These are phyloP conservation scores for Eristalis pertinax DNA, from an alignment of 2,888 invertebrate species.

Conservation along the genomic window DNA sequence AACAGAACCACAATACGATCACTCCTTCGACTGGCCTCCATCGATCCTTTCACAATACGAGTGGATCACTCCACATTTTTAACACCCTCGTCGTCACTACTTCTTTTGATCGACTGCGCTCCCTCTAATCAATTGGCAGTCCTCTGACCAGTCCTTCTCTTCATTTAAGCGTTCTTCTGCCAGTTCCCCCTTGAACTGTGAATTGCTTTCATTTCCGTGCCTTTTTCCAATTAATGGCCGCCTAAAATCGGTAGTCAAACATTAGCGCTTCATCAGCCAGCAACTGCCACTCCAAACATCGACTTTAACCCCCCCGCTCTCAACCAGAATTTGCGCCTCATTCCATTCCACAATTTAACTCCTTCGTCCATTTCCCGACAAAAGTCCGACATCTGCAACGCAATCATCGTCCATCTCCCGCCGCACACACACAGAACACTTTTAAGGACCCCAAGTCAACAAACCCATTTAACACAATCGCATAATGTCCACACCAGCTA, in stretches of 20 bases:
- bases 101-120: too few species aligned
- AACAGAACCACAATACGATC: too few species aligned
- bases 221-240: background rate
- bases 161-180: too few species aligned
- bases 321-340: background rate
- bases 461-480: constrained; percentile 9
- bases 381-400: background rate
- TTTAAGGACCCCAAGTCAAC: background rate
- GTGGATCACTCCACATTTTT: too few species aligned
- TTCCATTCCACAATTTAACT: background rate
- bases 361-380: background rate
- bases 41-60: too few species aligned
- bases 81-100: too few species aligned
- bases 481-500: constrained; percentile 42
- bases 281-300: background rate
- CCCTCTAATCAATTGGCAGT: too few species aligned
- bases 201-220: background rate
- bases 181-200: too few species aligned
- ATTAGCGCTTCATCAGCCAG: background rate
- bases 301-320: background rate
- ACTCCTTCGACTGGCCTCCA: too few species aligned
- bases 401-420: background rate
- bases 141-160: too few species aligned
- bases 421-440: background rate
- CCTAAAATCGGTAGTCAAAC: background rate